Base-by-base conservation (phyloP, 2,888 invertebrate genomes). In the Apantesis nais region DNA sequence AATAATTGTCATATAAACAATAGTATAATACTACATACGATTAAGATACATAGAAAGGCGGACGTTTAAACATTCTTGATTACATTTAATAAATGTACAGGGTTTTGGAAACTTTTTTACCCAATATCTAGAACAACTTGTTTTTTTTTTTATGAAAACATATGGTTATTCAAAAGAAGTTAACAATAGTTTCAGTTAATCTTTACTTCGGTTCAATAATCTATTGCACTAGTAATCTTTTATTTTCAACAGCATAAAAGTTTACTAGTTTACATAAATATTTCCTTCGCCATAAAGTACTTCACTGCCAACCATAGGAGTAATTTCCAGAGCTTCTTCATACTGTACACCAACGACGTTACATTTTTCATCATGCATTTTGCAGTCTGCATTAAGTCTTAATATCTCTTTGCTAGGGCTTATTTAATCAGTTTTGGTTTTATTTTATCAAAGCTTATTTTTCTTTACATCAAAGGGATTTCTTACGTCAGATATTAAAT, bases 301-400 rank as follows among this genome's bases (percentile, higher is more conserved):
- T 73, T 67, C 63, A n/a, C 70, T 62, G 68, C 74, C 48, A 52
- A 67, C 66, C 37, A 34, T 61, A n/a, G 62, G 64, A 71, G 72
- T 75, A 74, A 79, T 79, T 76, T 79, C 37, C 68, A 71, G 64
- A 74, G 67, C 73, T 58, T 75, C 67, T 74, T 71, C 73, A 78
- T 74, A 75, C 64, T 68, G 70, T 71, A 70, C 72, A 66, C 65
- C 69, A 68, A 67, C 66, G 75, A 76, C 71, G 74, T 78, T 60
- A 75, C 67, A 77, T 77, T 78, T 78, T 81, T 78, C 77, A 78
- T 73, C 64, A 62, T 78, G 68, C 68, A 81, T 81, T 79, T 78
- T 74, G 58, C 71, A 79, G 72, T 73, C 71, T 78, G 41, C 70
- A 72, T 81, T 79, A 68, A 74, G 75, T 70, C 66, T 73, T 79